Evolutionary conservation across 2,113 vertebrate species (phyloP), one percentile per base, ranked within the genome.

Genomic region (Pelvicachromis taeniatus): DNA sequence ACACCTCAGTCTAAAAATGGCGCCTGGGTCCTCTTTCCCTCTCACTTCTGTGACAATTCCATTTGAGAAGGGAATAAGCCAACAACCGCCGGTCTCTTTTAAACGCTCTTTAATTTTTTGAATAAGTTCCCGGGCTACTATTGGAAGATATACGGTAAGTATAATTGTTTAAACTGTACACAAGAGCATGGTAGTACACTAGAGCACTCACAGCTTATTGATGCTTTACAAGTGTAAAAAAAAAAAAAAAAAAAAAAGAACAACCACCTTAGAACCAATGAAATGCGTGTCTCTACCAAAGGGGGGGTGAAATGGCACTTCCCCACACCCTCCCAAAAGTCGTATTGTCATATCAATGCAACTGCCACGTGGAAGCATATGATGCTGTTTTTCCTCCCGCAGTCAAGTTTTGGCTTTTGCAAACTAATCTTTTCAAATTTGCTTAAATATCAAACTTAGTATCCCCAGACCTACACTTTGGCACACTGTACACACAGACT

Each of bases 131-230:
- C n/a, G n/a, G n/a, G n/a, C n/a, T n/a, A n/a, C n/a, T n/a, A n/a
- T n/a, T n/a, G n/a, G n/a, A n/a, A n/a, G n/a, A n/a, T n/a, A n/a
- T n/a, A n/a, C n/a, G n/a, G n/a, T 63, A n/a, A 35, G 31, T 9
- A 61, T 9, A 61, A 35, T 61, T 61, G 1, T 9, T 7, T 61
- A 29, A 35, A 61, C 58, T 61, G 31, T 50, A 93, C 70, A 87
- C 73, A 80, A 54, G 70, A 75, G 21, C 85, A 63, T 88, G 90
- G 85, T 88, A 56, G 55, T 65, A 42, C 40, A 42, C 40, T 40
- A 3, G 19, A 21, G 33, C 61, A 23, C 61, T 65, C 19, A 21
- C 35, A 21, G 6, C 61, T 40, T 13, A 14, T 45, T 45, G 31
- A 17, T 63, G 17, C 17, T 61, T 35, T 56, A 58, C 58, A 78